Conservation (phyloP, 2,888 invertebrate genomes). For the Drosophila greeni region DNA sequence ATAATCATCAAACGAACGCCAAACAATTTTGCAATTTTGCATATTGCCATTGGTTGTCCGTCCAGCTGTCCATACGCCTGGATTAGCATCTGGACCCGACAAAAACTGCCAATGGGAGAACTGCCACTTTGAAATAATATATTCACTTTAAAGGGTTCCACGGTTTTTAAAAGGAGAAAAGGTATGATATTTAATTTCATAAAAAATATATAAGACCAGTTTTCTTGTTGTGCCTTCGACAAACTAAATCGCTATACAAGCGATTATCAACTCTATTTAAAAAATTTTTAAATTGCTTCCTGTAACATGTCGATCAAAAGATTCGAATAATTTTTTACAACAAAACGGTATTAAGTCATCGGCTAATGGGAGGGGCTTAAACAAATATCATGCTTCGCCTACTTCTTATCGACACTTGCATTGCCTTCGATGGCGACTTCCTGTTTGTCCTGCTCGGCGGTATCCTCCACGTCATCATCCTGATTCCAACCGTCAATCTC, state of each 20-base stretch:
- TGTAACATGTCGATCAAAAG: neutral
- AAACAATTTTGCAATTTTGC: conserved; percentile 21
- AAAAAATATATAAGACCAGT: neutral
- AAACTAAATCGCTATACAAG: neutral
- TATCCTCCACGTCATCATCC: conserved; percentile 6
- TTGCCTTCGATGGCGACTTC: conserved; percentile 44
- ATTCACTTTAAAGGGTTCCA: neutral
- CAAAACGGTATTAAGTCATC: neutral
- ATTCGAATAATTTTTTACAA: conserved; percentile 2
- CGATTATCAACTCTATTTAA: neutral
- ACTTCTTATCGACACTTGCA: conserved; percentile 31
- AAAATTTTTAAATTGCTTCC: neutral
- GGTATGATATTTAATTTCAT: neutral
- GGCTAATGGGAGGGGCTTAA: too few relatives aligned
- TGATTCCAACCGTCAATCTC: conserved; percentile 60
- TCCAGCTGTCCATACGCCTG: conserved; percentile 5
- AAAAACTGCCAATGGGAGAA: neutral
- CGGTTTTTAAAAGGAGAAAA: neutral
- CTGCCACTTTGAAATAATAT: neutral
- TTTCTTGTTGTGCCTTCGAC: neutral
- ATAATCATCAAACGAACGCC: conserved; percentile 19
- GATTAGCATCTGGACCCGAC: conserved; percentile 5
- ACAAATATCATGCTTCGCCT: neutral
- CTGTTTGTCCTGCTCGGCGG: conserved; percentile 29
- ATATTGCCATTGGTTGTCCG: conserved; percentile 13